phyloP scores from a whole-genome alignment of 2,797 vertebrate genomes.

The Sternarchorhynchus goeldii region DNA sequence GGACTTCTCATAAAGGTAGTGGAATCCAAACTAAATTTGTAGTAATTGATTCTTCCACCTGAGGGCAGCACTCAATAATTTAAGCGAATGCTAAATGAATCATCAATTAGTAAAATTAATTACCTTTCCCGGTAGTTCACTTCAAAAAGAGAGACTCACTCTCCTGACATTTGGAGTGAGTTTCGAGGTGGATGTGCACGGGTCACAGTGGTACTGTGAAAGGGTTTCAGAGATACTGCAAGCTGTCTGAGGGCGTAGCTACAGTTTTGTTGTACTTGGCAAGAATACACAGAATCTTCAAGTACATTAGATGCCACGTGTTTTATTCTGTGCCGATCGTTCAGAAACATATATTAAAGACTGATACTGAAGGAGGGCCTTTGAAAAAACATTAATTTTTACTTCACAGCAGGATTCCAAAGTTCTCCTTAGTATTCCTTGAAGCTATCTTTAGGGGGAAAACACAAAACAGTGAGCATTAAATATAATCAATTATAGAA shows the following conservation, averaged over 20 bases:
- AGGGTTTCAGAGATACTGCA: not conserved
- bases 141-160: slow-evolving; percentile 10
- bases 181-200: not conserved
- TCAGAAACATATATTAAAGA: no score
- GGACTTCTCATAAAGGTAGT: slow-evolving; percentile 33
- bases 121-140: slow-evolving; percentile 45
- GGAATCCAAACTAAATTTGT: slow-evolving; percentile 45
- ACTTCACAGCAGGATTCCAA: slow-evolving; percentile 27
- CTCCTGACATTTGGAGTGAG: not conserved
- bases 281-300: no score
- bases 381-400: slow-evolving; percentile 4
- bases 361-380: not conserved
- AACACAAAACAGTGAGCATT: slow-evolving; percentile 44
- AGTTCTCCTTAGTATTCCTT: slow-evolving; percentile 33
- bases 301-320: no score
- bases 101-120: slow-evolving; percentile 59
- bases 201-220: no score
- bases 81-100: slow-evolving; percentile 54
- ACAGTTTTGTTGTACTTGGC: no score
- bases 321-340: no score
- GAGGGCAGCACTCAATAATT: slow-evolving; percentile 63
- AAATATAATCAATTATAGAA: slow-evolving; percentile 50
- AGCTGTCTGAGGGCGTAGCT: not conserved
- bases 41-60: slow-evolving; percentile 62
- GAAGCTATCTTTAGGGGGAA: slow-evolving; percentile 28